phyloP scores from a whole-genome alignment of 2,797 vertebrate species.

The Takifugu ocellatus region DNA sequence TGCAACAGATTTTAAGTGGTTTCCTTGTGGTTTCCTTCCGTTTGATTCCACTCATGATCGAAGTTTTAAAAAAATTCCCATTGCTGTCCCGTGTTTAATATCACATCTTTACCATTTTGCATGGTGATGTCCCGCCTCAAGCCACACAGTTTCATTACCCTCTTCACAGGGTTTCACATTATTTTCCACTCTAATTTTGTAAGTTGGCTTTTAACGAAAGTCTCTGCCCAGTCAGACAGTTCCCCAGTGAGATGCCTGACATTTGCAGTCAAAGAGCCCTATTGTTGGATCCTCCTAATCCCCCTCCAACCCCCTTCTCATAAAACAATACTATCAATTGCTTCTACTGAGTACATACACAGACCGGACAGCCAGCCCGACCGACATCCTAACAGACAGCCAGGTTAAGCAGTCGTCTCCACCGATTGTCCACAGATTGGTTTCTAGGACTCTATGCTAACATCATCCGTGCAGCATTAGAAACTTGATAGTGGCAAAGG shows the following conservation, averaged over 20 bases:
- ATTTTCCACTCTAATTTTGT: conserved; percentile 65
- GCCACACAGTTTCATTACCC: conserved; percentile 42
- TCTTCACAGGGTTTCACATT: conserved; percentile 56
- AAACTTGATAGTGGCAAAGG: conserved; percentile 52
- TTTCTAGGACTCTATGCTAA: conserved; percentile 42
- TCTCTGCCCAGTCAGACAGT: conserved; percentile 63
- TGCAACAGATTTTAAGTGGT: conserved; percentile 8
- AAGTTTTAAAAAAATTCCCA: conserved; percentile 22
- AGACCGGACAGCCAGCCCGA: conserved; percentile 45
- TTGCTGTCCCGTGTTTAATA: conserved; percentile 41
- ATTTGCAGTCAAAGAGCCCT: conserved; percentile 74
- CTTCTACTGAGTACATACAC: conserved; percentile 68
- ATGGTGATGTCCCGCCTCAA: conserved; percentile 37
- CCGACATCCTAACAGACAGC: conserved; percentile 40
- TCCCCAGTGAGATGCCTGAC: conserved; percentile 72
- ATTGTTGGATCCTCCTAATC: conserved; percentile 69
- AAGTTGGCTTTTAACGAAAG: conserved; percentile 67
- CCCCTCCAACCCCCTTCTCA: conserved; percentile 62
- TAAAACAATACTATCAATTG: conserved; percentile 77
- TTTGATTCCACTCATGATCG: conserved; percentile 32
- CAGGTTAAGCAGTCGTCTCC: conserved; percentile 46
- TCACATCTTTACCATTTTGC: conserved; percentile 49
- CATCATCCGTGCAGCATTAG: conserved; percentile 59
- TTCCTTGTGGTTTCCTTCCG: conserved; percentile 20
- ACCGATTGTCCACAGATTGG: conserved; percentile 28